These are phyloP conservation scores for Probosciger aterrimus DNA, from an alignment of 2,113 vertebrate species.

Conservation along the genomic window DNA sequence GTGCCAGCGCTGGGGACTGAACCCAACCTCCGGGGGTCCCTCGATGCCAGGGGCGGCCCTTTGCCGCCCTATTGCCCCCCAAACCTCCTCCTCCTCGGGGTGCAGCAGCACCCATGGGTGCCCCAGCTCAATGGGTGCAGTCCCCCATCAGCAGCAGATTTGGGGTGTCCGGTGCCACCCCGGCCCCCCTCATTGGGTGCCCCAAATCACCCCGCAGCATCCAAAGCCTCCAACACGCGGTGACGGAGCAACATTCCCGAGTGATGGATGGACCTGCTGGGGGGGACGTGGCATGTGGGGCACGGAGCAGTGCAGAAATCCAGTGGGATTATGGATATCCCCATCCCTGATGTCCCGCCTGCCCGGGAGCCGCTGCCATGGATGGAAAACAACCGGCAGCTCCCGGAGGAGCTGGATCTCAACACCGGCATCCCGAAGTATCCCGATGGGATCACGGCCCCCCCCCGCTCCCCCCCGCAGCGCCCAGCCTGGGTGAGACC, in stretches of 20 bases:
- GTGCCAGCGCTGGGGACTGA: not conserved
- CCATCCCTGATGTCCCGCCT: not conserved
- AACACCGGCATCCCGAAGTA: not conserved
- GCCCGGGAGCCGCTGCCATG: not conserved
- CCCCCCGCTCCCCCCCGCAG: no score
- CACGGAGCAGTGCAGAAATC: no score
- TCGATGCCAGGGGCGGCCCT: not conserved
- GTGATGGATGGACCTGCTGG: no score
- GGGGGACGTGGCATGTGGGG: not conserved
- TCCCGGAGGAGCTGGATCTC: not conserved
- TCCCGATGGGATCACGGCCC: not conserved
- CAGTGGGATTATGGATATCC: not conserved
- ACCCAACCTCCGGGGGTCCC: not conserved
- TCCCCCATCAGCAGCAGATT: not conserved
- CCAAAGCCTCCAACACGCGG: not conserved
- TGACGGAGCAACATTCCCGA: not conserved
- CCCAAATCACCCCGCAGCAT: not conserved
- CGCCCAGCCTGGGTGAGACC: no score
- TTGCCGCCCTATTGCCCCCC: not conserved
- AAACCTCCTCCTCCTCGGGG: accelerated
- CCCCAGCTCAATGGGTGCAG: not conserved
- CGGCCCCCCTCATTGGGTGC: not conserved
- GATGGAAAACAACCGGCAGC: not conserved
- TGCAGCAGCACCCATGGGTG: not conserved
- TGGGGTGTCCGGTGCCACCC: not conserved